Evolutionary conservation across 1,140 invertebrate species (phyloP), one percentile per base, ranked within the genome.

Genomic region (Papilio polytes): DNA sequence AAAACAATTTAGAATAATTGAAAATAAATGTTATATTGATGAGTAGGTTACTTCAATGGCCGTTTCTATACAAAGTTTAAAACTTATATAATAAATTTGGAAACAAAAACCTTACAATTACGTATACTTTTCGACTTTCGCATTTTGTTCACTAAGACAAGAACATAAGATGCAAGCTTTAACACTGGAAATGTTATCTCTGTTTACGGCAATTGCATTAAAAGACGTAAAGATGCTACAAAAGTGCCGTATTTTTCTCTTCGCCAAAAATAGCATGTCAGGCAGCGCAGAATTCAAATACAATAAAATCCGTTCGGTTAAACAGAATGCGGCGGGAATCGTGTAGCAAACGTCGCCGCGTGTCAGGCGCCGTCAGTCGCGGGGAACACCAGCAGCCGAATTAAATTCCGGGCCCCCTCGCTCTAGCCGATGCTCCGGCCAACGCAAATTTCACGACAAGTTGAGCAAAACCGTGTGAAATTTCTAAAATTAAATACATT

Each of bases 331-430:
- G 81, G 83, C 56, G 83, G 83, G 85, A 91, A 86, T 87, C 83
- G 84, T 80, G 80, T 80, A 74, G 80, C 36, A 74, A 84, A 86
- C 82, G 86, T 87, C 84, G 81, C 85, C 84, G 59, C 85, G 80
- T 87, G 88, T 89, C 88, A 89, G 89, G 86, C 85, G 82, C 85
- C 86, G 90, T 90, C 90, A 91, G 84, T 88, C 86, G 70, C 82
- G 63, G 78, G 31, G 82, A 82, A 83, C 72, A 89, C 85, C 85
- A 88, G 87, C 86, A 90, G 84, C 85, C 86, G 89, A 91, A 91
- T 92, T 92, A 91, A 91, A 92, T 92, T 92, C 90, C 88, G 87
- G 83, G 81, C 80, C 83, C 85, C 83, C 80, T 84, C 82, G 80
- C 84, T 77, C 82, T 84, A 83, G 80, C 83, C 81, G 80, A 81